These are phyloP conservation scores for Platichthys flesus DNA, from an alignment of 2,113 vertebrate species.

Conservation along the genomic window DNA sequence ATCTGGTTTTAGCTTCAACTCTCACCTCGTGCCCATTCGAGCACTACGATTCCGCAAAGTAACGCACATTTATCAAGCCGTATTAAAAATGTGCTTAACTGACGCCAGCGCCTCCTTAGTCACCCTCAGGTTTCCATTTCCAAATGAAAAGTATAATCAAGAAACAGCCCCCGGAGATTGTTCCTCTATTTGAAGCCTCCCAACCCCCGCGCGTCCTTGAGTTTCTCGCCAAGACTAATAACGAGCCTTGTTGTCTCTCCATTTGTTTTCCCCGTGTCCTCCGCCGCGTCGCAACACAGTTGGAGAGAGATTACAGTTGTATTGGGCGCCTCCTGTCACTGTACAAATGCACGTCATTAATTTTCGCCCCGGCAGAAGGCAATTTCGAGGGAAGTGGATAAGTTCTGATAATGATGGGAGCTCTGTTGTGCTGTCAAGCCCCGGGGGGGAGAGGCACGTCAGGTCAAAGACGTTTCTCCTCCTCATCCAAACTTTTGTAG, in stretches of 20 bases:
- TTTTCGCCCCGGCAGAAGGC: slow-evolving; percentile 70
- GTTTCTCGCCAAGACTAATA: slow-evolving; percentile 59
- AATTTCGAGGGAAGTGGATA: slow-evolving; percentile 69
- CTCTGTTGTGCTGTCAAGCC: slow-evolving; percentile 46
- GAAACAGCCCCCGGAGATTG: slow-evolving; percentile 28
- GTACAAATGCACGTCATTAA: slow-evolving; percentile 77
- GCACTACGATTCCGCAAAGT: background rate
- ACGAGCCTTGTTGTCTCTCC: slow-evolving; percentile 59
- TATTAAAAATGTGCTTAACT: slow-evolving; percentile 27
- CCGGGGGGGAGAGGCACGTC: slow-evolving; percentile 23
- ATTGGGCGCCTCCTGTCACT: slow-evolving; percentile 70
- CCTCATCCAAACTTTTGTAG: slow-evolving; percentile 16
- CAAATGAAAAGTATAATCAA: slow-evolving; percentile 42
- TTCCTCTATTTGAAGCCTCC: slow-evolving; percentile 12
- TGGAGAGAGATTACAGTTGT: slow-evolving; percentile 75
- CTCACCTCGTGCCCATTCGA: background rate
- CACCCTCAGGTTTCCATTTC: slow-evolving; percentile 41
- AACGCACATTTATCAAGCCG: background rate
- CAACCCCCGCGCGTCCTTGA: slow-evolving; percentile 43
- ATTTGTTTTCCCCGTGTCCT: slow-evolving; percentile 70
- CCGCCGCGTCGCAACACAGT: slow-evolving; percentile 43
- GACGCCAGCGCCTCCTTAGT: background rate
- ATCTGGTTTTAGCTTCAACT: background rate
- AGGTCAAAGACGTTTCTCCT: slow-evolving; percentile 38
- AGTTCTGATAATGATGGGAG: slow-evolving; percentile 64